Evolutionary conservation across 2,888 invertebrate species (phyloP).

Genomic region (Acronicta leporina): DNA sequence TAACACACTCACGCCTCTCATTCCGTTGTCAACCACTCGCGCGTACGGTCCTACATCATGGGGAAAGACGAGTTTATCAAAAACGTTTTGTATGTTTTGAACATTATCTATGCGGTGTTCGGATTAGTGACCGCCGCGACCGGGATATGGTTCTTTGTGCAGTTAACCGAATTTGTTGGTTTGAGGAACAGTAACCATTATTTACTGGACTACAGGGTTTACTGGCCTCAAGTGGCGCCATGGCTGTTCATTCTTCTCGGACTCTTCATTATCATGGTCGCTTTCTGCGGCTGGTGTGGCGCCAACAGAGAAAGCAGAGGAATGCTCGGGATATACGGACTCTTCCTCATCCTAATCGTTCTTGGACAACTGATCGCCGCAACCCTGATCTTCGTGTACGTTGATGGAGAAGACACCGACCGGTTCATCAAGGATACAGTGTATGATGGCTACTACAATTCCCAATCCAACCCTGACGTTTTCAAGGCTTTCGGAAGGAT

Average conservation of each 20-base stretch:
- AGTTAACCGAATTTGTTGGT: constrained; percentile 80
- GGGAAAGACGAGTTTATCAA: constrained; percentile 82
- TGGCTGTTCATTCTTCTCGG: constrained; percentile 85
- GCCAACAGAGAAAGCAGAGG: constrained; percentile 80
- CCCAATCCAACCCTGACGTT: constrained; percentile 82
- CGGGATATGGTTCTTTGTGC: constrained; percentile 87
- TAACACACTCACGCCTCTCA: constrained; percentile 75
- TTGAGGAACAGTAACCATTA: constrained; percentile 85
- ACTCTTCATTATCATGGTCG: constrained; percentile 78
- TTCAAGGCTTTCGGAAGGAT: constrained; percentile 81
- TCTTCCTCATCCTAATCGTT: constrained; percentile 78
- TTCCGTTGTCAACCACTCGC: constrained; percentile 73
- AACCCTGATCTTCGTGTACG: constrained; percentile 82
- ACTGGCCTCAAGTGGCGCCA: constrained; percentile 86
- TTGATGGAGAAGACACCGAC: constrained; percentile 84
- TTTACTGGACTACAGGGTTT: constrained; percentile 81
- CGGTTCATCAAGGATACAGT: constrained; percentile 84
- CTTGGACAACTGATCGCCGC: constrained; percentile 79
- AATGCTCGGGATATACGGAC: constrained; percentile 77
- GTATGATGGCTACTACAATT: constrained; percentile 85
- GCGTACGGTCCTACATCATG: constrained; percentile 75
- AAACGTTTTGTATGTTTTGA: constrained; percentile 79
- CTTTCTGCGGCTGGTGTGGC: constrained; percentile 85
- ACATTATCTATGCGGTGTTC: constrained; percentile 82
- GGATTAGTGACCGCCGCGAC: constrained; percentile 82